Evolutionary conservation across 2,888 invertebrate species (phyloP).

Genomic region (Minunthozetes semirufus): DNA sequence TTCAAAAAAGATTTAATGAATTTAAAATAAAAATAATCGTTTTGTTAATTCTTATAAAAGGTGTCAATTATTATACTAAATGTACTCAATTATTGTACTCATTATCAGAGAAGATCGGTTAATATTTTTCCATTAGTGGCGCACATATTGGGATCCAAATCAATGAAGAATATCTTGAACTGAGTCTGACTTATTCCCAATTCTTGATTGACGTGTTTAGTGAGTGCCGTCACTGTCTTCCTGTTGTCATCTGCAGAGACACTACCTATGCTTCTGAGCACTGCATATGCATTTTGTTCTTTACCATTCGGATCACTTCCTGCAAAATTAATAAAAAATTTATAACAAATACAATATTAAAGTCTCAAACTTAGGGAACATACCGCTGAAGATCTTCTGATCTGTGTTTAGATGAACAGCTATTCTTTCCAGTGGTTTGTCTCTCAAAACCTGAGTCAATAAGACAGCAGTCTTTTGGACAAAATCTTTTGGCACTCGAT

Average conservation of each 20-base stretch:
- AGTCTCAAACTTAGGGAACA: neutral
- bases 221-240: neutral
- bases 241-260: conserved; percentile 27
- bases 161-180: conserved; percentile 21
- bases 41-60: too few species aligned
- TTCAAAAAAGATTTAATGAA: too few species aligned
- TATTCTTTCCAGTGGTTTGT: conserved; percentile 27
- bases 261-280: conserved; percentile 30
- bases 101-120: neutral
- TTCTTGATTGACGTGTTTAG: neutral
- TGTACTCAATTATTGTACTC: too few species aligned
- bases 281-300: conserved; percentile 8
- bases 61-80: too few species aligned
- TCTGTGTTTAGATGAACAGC: conserved; percentile 26
- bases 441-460: conserved; percentile 17
- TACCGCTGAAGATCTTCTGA: conserved; percentile 27
- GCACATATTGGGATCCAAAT: conserved; percentile 12
- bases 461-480: neutral
- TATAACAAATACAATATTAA: too few species aligned
- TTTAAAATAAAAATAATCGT: too few species aligned
- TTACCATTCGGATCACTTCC: conserved; percentile 18
- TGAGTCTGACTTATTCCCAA: neutral
- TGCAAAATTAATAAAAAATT: neutral
- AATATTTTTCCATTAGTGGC: conserved; percentile 4
- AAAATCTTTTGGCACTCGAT: conserved; percentile 30